Conservation (phyloP, 2,797 vertebrate genomes). For the Myripristis murdjan region DNA sequence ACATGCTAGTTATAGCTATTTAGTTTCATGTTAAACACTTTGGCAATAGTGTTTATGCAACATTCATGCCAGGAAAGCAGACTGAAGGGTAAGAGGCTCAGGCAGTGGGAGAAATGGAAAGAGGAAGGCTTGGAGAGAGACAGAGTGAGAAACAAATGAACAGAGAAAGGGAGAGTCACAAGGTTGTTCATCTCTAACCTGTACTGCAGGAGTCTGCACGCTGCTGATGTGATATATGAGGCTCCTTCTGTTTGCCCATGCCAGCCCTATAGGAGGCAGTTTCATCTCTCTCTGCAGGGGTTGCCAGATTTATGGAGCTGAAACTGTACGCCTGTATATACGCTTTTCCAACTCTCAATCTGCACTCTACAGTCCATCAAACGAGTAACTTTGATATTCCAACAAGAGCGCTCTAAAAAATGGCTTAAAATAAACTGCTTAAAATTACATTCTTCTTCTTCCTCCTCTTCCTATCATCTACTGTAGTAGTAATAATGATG, state of each 20-base stretch:
- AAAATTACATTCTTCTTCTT: background rate
- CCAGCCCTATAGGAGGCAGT: slow-evolving; percentile 80
- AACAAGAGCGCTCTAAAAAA: background rate
- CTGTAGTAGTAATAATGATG: background rate
- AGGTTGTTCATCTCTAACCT: slow-evolving; percentile 61
- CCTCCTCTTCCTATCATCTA: background rate
- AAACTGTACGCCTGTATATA: slow-evolving; percentile 78
- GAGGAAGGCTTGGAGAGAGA: slow-evolving; percentile 17
- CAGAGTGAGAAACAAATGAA: slow-evolving; percentile 2
- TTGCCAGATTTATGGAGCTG: slow-evolving; percentile 82
- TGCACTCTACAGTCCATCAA: slow-evolving; percentile 42
- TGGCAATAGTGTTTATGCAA: no score
- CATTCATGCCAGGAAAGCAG: no score
- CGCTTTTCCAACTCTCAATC: slow-evolving; percentile 53
- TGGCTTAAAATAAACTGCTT: background rate
- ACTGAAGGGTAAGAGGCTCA: no score
- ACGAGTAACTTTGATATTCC: slow-evolving; percentile 30
- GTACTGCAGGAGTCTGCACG: slow-evolving; percentile 56
- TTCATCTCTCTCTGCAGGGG: slow-evolving; percentile 84
- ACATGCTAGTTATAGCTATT: no score
- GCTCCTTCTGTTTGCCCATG: slow-evolving; percentile 71
- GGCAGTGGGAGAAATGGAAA: no score
- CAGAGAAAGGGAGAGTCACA: background rate
- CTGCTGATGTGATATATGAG: slow-evolving; percentile 83
- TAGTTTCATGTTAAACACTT: no score